These are phyloP conservation scores for Mesitornis unicolor DNA, from an alignment of 2,113 vertebrate genomes.

Conservation along the genomic window DNA sequence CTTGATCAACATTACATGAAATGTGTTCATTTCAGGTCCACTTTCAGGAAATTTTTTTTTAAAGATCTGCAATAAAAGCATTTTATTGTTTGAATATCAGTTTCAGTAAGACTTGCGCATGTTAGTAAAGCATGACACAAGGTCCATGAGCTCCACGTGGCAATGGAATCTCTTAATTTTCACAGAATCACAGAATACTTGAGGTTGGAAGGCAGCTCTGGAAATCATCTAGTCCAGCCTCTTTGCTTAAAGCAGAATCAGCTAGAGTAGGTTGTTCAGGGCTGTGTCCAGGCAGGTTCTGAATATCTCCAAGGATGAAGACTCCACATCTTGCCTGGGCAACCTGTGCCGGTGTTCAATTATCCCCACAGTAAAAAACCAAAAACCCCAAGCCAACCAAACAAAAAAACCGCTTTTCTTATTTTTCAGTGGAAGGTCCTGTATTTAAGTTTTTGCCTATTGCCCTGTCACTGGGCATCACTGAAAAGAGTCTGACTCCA, in stretches of 20 bases:
- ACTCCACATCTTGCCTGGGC: not conserved
- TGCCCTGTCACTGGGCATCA: not conserved
- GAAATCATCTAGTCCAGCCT: not conserved
- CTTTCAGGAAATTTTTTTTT: not conserved
- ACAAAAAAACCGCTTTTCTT: too few species aligned
- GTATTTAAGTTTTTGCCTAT: not conserved
- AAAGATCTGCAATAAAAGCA: not conserved
- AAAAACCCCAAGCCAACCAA: too few species aligned
- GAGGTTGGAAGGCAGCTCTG: not conserved
- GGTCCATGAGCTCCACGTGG: not conserved
- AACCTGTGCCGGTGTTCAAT: not conserved
- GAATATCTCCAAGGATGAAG: not conserved
- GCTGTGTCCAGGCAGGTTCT: not conserved
- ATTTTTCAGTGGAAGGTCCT: not conserved
- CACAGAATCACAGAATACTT: not conserved
- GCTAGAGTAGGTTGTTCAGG: not conserved
- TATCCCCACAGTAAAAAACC: not conserved
- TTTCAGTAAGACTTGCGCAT: not conserved
- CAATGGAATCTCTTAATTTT: not conserved
- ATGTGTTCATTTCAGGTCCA: not conserved
- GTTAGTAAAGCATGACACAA: not conserved
- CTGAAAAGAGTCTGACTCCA: not conserved
- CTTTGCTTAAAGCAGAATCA: not conserved
- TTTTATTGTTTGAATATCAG: not conserved
- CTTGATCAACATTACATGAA: not conserved